Base-by-base conservation (phyloP, 2,797 vertebrate species). In the Pogonophryne albipinna region DNA sequence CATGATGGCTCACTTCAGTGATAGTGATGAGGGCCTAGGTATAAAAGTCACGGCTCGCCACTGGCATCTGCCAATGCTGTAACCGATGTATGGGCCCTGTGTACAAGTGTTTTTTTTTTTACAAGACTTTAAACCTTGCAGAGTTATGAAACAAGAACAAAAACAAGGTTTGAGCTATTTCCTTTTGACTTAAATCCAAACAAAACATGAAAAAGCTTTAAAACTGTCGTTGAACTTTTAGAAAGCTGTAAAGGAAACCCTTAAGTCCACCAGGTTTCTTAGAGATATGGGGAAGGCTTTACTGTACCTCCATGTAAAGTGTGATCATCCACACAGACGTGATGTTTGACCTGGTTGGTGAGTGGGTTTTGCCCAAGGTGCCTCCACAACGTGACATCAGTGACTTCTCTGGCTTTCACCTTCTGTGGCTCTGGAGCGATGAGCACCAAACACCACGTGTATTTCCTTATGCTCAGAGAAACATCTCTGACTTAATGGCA, bases 401-500 rank as follows among this genome's bases (percentile, higher is more conserved):
- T 88, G 81, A 88, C 60, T 82, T 77, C 74, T 66, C 66, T 20
- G 9, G 55, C 13, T 41, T 59, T 64, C 60, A 60, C 70, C 68
- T 71, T 64, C 67, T 79, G 66, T 46, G 27, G 49, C 47, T 63
- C 13, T 76, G 60, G 42, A 57, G 62, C 62, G 59, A 51, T 65
- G 23, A 20, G n/a, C 31, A 13, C 10, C 19, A 34, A 20, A 51
- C 17, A 50, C 5, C 10, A 11, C n/a, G 57, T 16, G 17, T 0
- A 23, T 17, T 19, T 0, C 82, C 78, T 61, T 78, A 80, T 87
- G 73, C 50, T 69, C 61, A 44, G 50, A 57, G 34, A 3, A 16
- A 19, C 10, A 31, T 15, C 10, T 58, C 10, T 11, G 49, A 23
- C 59, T 45, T 34, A 56, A 34, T 9, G 23, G 20, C 53, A 66